Evolutionary conservation across 2,888 invertebrate genomes (phyloP), one percentile per base, ranked within the genome.

Genomic region (Ctenicera cuprea): DNA sequence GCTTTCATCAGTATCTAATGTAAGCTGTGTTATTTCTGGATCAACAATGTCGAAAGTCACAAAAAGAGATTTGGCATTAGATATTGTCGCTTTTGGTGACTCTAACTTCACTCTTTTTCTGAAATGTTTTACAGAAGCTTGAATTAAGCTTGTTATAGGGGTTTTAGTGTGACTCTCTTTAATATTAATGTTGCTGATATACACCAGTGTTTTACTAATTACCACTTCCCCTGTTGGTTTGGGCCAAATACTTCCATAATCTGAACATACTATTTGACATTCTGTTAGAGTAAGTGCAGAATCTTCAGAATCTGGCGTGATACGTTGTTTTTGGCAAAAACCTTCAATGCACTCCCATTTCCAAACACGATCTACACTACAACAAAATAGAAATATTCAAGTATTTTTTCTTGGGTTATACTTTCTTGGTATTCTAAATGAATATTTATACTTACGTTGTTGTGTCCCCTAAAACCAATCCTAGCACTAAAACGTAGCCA

Each of bases 221-320:
- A 89, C 88, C 3, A 89, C 80, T 16, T 88, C 86, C 0, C 91
- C 92, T 0, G 91, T 92, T 0, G 93, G 92, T 79, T 86, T 89
- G 0, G 92, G 93, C 93, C 92, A 93, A 0, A 93, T 81, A 0
- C 89, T 86, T 83, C 91, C 91, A 65, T 88, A 87, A 37, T 90
- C 87, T 33, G 89, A 89, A 80, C 92, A 92, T 82, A 90, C 90
- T 85, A 92, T 86, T 82, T 91, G 91, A 85, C 93, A 93, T 30
- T 91, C 90, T 75, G 90, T 88, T 73, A 92, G 83, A 79, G 90
- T 89, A 37, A 91, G 85, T 0, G 89, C 88, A 0, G 79, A 77
- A 83, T 75, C 71, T 77, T 81, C 78, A 43, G 80, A 78, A 57
- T 64, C 78, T 1, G 81, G 77, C 1, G 81, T 81, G 5, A 86